These are phyloP conservation scores for Lepus timidus DNA, from an alignment of 2,113 vertebrate species.

Conservation along the genomic window DNA sequence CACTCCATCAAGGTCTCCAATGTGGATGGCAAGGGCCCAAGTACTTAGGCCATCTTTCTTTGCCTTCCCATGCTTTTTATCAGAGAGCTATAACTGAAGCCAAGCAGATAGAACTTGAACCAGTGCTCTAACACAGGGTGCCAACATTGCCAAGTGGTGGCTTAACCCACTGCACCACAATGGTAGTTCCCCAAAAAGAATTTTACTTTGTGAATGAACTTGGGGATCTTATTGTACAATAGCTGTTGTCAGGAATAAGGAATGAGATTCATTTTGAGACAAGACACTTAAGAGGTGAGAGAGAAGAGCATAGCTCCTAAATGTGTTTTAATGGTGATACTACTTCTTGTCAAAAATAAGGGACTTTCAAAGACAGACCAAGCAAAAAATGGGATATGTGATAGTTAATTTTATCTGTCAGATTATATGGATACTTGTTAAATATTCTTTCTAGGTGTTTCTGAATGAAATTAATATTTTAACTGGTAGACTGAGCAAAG, in stretches of 20 bases:
- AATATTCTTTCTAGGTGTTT: not conserved
- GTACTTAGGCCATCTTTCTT: no score
- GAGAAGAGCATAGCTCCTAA: slow-evolving; percentile 13
- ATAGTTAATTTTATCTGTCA: slow-evolving; percentile 16
- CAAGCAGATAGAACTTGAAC: no score
- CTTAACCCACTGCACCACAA: no score
- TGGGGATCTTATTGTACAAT: not conserved
- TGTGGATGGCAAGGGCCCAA: no score
- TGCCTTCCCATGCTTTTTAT: no score
- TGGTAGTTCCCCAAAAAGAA: not conserved
- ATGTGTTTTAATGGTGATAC: not conserved
- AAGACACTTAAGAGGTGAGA: slow-evolving; percentile 29
- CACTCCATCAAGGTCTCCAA: no score
- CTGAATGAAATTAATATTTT: slow-evolving; percentile 1
- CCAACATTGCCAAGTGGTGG: no score
- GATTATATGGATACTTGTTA: not conserved
- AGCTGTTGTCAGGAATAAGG: not conserved
- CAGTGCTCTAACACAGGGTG: no score
- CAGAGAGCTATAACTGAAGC: no score
- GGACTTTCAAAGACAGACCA: not conserved
- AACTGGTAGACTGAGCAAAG: slow-evolving; percentile 31
- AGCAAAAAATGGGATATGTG: not conserved
- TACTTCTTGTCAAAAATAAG: slow-evolving; percentile 37
- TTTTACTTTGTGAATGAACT: slow-evolving; percentile 62
- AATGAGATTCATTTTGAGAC: not conserved